Evolutionary conservation across 2,113 vertebrate genomes (phyloP), one percentile per base, ranked within the genome.

Genomic region (Scopus umbretta): DNA sequence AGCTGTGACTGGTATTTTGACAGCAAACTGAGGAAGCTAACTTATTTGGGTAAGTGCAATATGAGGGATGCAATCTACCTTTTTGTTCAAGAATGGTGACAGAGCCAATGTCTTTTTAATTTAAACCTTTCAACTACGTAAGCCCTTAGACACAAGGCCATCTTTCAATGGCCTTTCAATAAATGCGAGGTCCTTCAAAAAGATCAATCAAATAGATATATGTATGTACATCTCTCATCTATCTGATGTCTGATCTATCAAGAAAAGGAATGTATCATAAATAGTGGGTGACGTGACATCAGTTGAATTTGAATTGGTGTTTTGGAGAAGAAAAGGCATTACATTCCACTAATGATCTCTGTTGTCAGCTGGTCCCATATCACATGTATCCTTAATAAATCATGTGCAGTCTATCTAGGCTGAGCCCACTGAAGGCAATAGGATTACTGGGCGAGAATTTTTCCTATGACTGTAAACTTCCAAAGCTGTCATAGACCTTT

Each of bases 1-100:
- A 83, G 71, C 91, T 98, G 98, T 83, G 98, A 98, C 14, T 98
- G 98, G 98, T 98, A 98, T 53, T 96, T 98, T 16, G 75, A 95
- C 62, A 94, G 40, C 38, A 89, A 56, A 3, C 32, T 84, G 61
- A 83, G 91, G 49, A 96, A 94, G 19, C 49, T 98, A 62, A 98
- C 91, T 34, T 98, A 98, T 27, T 59, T 98, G 82, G 98, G 98
- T 98, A 97, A 98, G 98, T 94, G 21, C 11, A 83, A 36, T 80
- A 6, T 0, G 3, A 49, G 42, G 27, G 9, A 11, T 32, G 9
- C 2, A 59, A n/a, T 15, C 7, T 13, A 22, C 32, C 6, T 72
- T 72, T 86, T 21, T 66, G 42, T 47, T 90, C 32, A 78, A 26
- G 42, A 74, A 23, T 26, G 6, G 45, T 82, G 43, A 10, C n/a